Percentiles rank a stretch among this genome's conserved stretches.
These are phyloP conservation scores for Dicaeum eximium DNA, from an alignment of 2,113 vertebrate species.

Conservation along the genomic window DNA sequence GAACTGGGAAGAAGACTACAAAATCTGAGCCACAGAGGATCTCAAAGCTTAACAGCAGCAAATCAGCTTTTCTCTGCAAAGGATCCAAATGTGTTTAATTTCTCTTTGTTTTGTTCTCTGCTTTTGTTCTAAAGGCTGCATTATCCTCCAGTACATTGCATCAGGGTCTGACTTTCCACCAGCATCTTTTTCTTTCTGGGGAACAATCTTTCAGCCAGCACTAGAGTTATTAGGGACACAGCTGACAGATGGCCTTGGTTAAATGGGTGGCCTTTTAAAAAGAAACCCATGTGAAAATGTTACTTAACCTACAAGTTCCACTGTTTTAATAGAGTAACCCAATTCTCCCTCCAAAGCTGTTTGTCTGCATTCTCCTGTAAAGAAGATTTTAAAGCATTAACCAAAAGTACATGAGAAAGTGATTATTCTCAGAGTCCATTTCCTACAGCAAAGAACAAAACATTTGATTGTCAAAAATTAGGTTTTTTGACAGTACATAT, in stretches of 20 bases:
- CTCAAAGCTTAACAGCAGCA: not conserved
- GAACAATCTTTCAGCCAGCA: constrained; percentile 13
- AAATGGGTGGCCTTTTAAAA: constrained; percentile 52
- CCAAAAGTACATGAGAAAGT: constrained; percentile 64
- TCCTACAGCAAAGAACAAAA: constrained; percentile 48
- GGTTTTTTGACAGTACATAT: not conserved
- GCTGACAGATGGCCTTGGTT: constrained; percentile 47
- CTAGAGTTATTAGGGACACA: constrained; percentile 6
- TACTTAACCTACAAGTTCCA: constrained; percentile 66
- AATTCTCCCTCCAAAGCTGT: constrained; percentile 54
- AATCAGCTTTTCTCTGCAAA: constrained; percentile 20
- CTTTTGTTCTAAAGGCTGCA: not conserved
- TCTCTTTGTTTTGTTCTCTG: constrained; percentile 12
- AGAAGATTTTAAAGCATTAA: constrained; percentile 72
- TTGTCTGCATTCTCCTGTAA: constrained; percentile 42
- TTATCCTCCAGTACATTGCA: constrained; percentile 11
- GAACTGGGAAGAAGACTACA: not conserved
- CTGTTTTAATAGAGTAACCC: constrained; percentile 41
- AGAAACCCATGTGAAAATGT: constrained; percentile 63
- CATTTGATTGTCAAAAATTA: constrained; percentile 4
- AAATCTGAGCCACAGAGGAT: not conserved
- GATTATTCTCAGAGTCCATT: constrained; percentile 55
- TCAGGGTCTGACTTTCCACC: constrained; percentile 5
- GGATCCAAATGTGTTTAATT: not conserved
- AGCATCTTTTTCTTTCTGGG: constrained; percentile 42